Evolutionary conservation across 1,140 invertebrate genomes (phyloP), one percentile per base, ranked within the genome.

Genomic region (Zelostemma sp.): DNA sequence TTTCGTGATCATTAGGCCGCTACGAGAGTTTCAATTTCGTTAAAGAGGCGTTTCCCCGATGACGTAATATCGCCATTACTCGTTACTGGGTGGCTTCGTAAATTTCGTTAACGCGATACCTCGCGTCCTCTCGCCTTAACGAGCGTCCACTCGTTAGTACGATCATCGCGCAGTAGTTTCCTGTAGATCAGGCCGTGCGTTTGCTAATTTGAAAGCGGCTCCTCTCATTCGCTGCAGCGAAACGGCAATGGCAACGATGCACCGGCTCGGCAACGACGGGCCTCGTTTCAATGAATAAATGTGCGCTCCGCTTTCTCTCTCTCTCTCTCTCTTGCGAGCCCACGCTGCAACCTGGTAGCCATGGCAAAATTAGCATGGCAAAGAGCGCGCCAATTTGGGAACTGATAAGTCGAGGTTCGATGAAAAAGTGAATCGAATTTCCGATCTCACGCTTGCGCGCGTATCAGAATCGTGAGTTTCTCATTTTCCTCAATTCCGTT

Each of bases 81-180:
- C 73, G 75, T 80, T 80, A 80, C 64, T 46, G 62, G 67, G 17
- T 54, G 59, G 58, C 72, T 78, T 72, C 70, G 73, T 80, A 80
- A 80, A 80, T 79, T 79, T 79, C 67, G 73, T 74, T 77, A 78
- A 74, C 73, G 73, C 76, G 53, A 61, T 73, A 62, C 54, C 65
- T 66, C 38, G 56, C 72, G 71, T 73, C 72, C 67, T 72, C 54
- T 31, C 46, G 66, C 53, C 66, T 80, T 79, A 80, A 80, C 76
- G 75, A 80, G 67, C 73, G 63, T 73, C 64, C 71, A 76, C 78
- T 78, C 74, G 79, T 78, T 79, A 78, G 71, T 75, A 70, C 59
- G 56, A 70, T 62, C 61, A 28, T 46, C 64, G 61, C 51, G 48
- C 64, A 56, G 50, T 73, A 68, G 62, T 70, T 71, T 66, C 58